Evolutionary conservation across 2,113 vertebrate genomes (phyloP).

Genomic region (Anoura caudifer): DNA sequence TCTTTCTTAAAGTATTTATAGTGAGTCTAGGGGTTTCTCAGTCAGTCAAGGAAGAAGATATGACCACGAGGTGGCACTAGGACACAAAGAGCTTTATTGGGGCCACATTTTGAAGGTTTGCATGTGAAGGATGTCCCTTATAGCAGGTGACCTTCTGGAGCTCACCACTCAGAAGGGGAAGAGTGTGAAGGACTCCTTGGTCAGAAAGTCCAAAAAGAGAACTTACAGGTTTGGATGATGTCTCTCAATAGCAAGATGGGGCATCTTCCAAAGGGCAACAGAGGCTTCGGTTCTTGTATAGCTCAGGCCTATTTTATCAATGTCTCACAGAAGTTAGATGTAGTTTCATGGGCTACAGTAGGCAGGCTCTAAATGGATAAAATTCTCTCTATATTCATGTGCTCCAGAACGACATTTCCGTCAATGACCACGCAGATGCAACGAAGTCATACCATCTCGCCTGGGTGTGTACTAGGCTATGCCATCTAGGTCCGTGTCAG

Average conservation of each 20-base stretch:
- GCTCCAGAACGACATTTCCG: not conserved
- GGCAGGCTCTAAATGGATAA: not conserved
- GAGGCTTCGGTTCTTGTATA: not conserved
- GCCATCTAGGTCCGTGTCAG: not conserved
- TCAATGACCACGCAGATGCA: too few species aligned
- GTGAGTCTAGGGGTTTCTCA: not conserved
- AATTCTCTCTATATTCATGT: not conserved
- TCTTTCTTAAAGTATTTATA: not conserved
- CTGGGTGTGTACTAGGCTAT: not conserved
- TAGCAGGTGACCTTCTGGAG: not conserved
- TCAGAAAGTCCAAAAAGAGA: not conserved
- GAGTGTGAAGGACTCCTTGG: not conserved
- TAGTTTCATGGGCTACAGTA: not conserved
- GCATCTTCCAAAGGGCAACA: not conserved
- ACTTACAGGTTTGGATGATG: fast-evolving
- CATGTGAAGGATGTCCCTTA: not conserved
- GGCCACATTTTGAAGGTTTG: not conserved
- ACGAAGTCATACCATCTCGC: not conserved
- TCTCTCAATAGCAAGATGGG: not conserved
- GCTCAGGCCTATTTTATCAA: not conserved
- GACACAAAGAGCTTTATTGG: not conserved
- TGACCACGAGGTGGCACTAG: not conserved
- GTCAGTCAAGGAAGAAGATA: not conserved
- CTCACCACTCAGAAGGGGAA: not conserved
- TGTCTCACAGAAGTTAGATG: not conserved